Percentiles rank a stretch among this genome's conserved stretches.
Conservation (phyloP, 2,113 vertebrate species). For the Oceanodroma tethys region DNA sequence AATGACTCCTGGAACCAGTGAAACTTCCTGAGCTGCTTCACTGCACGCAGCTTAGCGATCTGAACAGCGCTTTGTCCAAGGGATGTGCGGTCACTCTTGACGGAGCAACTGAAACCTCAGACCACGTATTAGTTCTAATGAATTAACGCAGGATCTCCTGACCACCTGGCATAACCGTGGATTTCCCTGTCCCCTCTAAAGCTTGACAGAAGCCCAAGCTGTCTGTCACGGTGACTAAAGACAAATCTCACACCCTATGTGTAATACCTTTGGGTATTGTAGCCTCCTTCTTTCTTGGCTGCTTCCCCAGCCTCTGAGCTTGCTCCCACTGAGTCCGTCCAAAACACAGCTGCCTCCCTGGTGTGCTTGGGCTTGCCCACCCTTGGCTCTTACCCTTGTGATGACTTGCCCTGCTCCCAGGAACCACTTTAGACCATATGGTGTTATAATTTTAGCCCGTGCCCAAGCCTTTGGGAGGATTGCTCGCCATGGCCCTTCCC, state of each 20-base stretch:
- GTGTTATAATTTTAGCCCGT: neutral
- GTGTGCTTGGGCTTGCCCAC: neutral
- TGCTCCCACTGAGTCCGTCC: fast-evolving
- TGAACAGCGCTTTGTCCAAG: neutral
- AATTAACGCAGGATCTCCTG: neutral
- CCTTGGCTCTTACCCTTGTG: neutral
- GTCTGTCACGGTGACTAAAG: fast-evolving
- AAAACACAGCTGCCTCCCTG: neutral
- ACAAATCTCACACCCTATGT: neutral
- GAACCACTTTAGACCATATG: neutral
- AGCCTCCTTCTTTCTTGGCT: neutral
- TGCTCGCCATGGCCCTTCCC: neutral
- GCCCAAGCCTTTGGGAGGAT: neutral
- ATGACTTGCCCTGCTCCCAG: neutral
- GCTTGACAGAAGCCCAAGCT: neutral
- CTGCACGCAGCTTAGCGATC: neutral
- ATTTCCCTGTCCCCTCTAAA: neutral
- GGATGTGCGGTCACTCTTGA: neutral
- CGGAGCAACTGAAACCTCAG: neutral
- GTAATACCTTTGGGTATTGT: neutral
- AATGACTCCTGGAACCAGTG: neutral
- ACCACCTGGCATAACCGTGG: neutral
- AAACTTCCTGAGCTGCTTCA: neutral
- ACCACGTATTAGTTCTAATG: neutral
- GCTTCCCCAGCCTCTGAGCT: neutral